Evolutionary conservation across 2,797 vertebrate species (phyloP).

Genomic region (Apogon hyalosoma): DNA sequence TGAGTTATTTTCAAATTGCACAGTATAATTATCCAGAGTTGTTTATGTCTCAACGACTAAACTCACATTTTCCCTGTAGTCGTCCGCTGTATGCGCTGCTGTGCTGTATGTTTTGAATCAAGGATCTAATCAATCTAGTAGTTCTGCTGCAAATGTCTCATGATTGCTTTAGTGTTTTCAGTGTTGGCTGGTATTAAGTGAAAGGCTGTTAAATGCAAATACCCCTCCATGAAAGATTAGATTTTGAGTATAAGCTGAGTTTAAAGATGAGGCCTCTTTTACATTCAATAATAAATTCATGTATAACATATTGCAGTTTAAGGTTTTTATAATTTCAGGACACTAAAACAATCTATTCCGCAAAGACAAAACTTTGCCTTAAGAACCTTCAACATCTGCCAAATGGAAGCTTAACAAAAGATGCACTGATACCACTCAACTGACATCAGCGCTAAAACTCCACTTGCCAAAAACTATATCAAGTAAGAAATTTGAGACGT

Average conservation of each 20-base stretch:
- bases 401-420: slow-evolving; percentile 80
- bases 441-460: slow-evolving; percentile 82
- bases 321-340: slow-evolving; percentile 17
- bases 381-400: slow-evolving; percentile 46
- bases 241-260: neutral
- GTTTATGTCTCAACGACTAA: slow-evolving; percentile 77
- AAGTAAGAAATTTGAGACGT: slow-evolving; percentile 85
- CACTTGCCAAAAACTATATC: slow-evolving; percentile 86
- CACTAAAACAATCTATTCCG: slow-evolving; percentile 37
- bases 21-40: slow-evolving; percentile 79
- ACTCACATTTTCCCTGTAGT: slow-evolving; percentile 70
- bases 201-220: slow-evolving; percentile 33
- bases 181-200: slow-evolving; percentile 31
- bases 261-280: neutral
- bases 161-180: slow-evolving; percentile 38
- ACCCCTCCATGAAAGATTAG: slow-evolving; percentile 10
- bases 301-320: neutral
- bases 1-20: slow-evolving; percentile 85
- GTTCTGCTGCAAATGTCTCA: slow-evolving; percentile 35
- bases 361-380: slow-evolving; percentile 36
- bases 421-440: slow-evolving; percentile 75
- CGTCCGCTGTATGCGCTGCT: slow-evolving; percentile 41
- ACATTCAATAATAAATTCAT: neutral
- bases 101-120: slow-evolving; percentile 68
- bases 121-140: slow-evolving; percentile 51